Evolutionary conservation across 92 coral and sea anemone genomes (phyloP).

Genomic region (Meandrina meandrites): DNA sequence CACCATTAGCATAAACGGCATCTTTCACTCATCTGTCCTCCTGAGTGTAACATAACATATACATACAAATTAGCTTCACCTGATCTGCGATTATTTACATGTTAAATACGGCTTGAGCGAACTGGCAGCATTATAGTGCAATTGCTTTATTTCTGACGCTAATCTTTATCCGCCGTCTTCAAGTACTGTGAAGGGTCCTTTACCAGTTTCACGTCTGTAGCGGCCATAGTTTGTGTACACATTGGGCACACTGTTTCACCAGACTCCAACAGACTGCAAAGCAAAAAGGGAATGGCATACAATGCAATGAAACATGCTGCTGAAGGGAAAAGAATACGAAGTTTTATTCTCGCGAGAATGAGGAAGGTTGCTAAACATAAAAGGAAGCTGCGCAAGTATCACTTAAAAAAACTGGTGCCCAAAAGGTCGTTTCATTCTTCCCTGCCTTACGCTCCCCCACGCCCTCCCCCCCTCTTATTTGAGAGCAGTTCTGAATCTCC

Average conservation of each 20-base stretch:
- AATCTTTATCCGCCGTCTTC: slow-evolving; percentile 68
- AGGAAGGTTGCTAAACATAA: too few relatives aligned
- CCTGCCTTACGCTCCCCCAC: too few relatives aligned
- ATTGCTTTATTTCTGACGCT: background rate
- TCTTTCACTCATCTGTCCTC: background rate
- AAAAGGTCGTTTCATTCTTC: too few relatives aligned
- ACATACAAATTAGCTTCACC: background rate
- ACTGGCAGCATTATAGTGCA: background rate
- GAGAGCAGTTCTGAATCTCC: too few relatives aligned
- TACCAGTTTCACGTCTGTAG: slow-evolving; percentile 81
- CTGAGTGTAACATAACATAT: background rate
- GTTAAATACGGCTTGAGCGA: background rate
- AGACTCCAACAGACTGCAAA: slow-evolving; percentile 77
- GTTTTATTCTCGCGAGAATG: too few relatives aligned
- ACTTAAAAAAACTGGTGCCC: too few relatives aligned
- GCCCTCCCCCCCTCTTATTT: too few relatives aligned
- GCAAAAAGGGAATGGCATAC: background rate
- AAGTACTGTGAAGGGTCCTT: slow-evolving; percentile 80
- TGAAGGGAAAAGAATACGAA: too few relatives aligned
- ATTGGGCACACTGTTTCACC: slow-evolving; percentile 93
- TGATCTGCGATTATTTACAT: slow-evolving; percentile 5
- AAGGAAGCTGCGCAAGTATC: too few relatives aligned
- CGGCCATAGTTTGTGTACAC: slow-evolving; percentile 86
- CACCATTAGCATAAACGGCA: background rate
- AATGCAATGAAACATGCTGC: background rate